phyloP scores from a whole-genome alignment of 2,113 vertebrate species.

The Chiloscyllium plagiosum region DNA sequence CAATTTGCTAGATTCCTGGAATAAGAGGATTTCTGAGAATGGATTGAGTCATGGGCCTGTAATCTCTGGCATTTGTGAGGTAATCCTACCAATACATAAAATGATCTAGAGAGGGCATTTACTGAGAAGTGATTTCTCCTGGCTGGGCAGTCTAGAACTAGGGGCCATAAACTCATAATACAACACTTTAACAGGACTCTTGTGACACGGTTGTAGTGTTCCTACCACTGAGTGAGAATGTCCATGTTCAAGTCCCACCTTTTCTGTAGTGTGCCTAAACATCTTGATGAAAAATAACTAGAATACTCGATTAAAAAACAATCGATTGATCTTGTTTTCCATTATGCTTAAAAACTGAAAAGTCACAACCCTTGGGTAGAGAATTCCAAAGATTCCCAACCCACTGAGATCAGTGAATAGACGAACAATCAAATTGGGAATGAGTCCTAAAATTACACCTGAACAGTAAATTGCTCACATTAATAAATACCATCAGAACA shows the following conservation, averaged over 20 bases:
- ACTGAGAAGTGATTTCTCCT: not conserved
- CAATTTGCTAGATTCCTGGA: not conserved
- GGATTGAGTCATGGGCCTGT: not conserved
- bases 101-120: not conserved
- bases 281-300: no score
- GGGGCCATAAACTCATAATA: not conserved
- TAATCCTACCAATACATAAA: not conserved
- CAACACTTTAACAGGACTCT: no score
- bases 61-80: not conserved
- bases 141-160: not conserved
- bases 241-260: no score
- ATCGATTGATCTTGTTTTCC: not conserved
- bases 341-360: not conserved
- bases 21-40: not conserved
- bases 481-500: not conserved
- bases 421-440: not conserved
- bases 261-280: no score
- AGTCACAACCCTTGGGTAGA: not conserved
- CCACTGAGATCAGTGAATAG: not conserved
- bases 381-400: not conserved
- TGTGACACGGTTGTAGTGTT: no score
- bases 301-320: no score
- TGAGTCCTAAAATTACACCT: not conserved
- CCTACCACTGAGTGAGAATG: no score
- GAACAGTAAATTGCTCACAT: not conserved